Base-by-base conservation (phyloP, 2,888 invertebrate species). In the Cistogaster globosa region DNA sequence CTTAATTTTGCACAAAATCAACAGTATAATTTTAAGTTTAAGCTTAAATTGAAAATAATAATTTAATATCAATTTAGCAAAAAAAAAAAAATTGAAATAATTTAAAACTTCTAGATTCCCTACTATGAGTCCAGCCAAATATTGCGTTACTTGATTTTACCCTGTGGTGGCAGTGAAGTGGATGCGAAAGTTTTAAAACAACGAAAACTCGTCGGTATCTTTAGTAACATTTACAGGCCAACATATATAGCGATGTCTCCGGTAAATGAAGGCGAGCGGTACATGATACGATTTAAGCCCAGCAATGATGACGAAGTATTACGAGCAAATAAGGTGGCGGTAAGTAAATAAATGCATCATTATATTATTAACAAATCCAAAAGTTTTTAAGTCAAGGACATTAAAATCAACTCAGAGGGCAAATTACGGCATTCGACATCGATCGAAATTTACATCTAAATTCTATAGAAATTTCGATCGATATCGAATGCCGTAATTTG, bases 101-200 rank as follows among this genome's bases (percentile, higher is more conserved):
- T 16, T 48, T 48, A 67, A 51, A 51, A n/a, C 58, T 68, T 72
- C 4, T 48, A 79, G 87, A 86, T 84, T 20, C 77, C 86, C 20
- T 58, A 42, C 8, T 60, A 76, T 18, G 63, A 67, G 12, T 3
- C 71, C 58, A 78, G 18, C 2, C 55, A 85, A 42, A 65, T 18
- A 51, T 79, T 92, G 83, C 90, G 92, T 2, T 91, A 94, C 71
- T 93, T 94, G 67, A 90, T 95, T 6, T 91, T 94, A 88, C 94
- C 94, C 0, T 95, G 95, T 87, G 94, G 94, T 3, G 92, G 92
- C 60, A 92, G 94, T 93, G 88, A 93, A 65, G 93, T 94, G 1
- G 92, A 93, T 63, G 93, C 94, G 1, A 93, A 93, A 86, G 90
- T 94, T 16, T 90, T 93, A 16, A 89, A 92, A 20, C 92, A 93